Conservation (phyloP, 2,113 vertebrate genomes). For the Prinia subflava region DNA sequence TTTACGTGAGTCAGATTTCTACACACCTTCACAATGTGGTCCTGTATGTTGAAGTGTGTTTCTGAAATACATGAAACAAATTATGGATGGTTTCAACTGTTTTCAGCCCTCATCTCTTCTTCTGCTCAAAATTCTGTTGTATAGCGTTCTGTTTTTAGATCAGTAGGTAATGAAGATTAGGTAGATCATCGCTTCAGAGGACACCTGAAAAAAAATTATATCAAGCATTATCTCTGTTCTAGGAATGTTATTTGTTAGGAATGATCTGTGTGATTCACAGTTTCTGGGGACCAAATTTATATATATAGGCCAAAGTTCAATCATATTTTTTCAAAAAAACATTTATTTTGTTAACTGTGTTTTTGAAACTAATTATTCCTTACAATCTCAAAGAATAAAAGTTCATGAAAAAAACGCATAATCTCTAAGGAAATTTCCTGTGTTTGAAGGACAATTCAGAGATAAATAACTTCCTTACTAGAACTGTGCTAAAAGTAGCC, state of each 20-base stretch:
- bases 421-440: neutral
- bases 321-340: neutral
- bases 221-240: neutral
- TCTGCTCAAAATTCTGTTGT: neutral
- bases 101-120: neutral
- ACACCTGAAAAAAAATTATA: neutral
- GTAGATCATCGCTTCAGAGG: neutral
- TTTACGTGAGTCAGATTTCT: neutral
- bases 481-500: neutral
- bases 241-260: neutral
- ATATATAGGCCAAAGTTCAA: neutral
- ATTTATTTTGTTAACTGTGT: fast-evolving
- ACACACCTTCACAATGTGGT: neutral
- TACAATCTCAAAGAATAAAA: neutral
- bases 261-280: neutral
- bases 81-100: neutral
- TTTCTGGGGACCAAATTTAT: neutral
- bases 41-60: neutral
- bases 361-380: neutral
- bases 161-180: neutral
- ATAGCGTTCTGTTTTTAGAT: neutral
- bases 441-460: neutral
- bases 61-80: neutral
- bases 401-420: neutral
- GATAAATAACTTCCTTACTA: neutral